Conservation (phyloP, 37 sponge, comb jelly and placozoan genomes). For the Diacarnus erythraeanus region DNA sequence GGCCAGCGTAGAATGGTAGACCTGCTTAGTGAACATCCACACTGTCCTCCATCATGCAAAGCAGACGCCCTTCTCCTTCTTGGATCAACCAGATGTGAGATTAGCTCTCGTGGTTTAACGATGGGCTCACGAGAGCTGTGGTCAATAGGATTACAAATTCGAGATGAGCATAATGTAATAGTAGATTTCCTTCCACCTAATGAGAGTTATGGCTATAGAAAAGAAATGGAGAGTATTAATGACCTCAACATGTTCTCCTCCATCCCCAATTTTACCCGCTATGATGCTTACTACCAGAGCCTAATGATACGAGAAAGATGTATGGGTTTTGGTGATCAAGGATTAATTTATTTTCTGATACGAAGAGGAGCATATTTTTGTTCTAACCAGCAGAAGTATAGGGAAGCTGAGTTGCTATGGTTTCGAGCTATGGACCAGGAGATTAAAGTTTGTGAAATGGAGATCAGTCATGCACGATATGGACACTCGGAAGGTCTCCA, state of each 20-base stretch:
- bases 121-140: conserved; percentile 54
- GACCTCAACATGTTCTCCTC: conserved; percentile 18
- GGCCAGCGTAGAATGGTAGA: conserved; percentile 63
- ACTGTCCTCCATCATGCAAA: conserved; percentile 55
- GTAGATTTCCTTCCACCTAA: conserved; percentile 34
- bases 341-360: conserved; percentile 72
- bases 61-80: conserved; percentile 70
- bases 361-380: conserved; percentile 50
- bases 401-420: conserved; percentile 60
- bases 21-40: conserved; percentile 34
- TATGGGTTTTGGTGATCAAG: conserved; percentile 74
- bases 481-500: conserved; percentile 71
- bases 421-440: conserved; percentile 69
- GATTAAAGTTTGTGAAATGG: conserved; percentile 51
- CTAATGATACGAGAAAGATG: conserved; percentile 81
- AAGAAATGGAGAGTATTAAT: conserved; percentile 31
- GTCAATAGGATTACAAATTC: conserved; percentile 25
- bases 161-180: conserved; percentile 14
- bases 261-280: conserved; percentile 26
- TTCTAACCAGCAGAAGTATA: conserved; percentile 17
- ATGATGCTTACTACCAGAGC: conserved; percentile 69
- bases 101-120: conserved; percentile 38
- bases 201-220: conserved; percentile 41
- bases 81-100: conserved; percentile 74
- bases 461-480: conserved; percentile 46